Conservation (phyloP, 2,888 invertebrate genomes). For the Lumbricus terrestris region DNA sequence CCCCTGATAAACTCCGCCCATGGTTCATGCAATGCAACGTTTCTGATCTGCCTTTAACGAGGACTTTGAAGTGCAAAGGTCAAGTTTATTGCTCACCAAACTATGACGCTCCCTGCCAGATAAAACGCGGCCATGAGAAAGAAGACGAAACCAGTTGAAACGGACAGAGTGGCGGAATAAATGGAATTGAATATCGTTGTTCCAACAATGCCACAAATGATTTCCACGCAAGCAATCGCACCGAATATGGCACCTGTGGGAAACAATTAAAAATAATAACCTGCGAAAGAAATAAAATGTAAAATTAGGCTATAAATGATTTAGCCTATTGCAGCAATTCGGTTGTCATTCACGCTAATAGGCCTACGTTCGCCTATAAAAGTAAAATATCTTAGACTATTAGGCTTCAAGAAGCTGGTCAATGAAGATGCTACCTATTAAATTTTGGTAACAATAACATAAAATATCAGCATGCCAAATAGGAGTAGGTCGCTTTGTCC, state of each 20-base stretch:
- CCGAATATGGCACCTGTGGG: slow-evolving; percentile 31
- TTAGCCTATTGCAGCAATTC: neutral
- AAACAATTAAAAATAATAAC: neutral
- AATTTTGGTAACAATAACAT: too few relatives aligned
- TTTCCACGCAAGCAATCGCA: slow-evolving; percentile 27
- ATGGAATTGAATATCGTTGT: slow-evolving; percentile 28
- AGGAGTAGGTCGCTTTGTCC: too few relatives aligned
- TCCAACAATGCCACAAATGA: slow-evolving; percentile 26
- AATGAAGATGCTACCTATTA: too few relatives aligned
- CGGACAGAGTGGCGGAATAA: slow-evolving; percentile 27
- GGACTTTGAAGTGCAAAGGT: neutral
- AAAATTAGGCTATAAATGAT: neutral
- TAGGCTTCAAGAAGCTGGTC: too few relatives aligned
- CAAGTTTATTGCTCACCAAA: slow-evolving; percentile 20
- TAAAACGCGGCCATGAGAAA: slow-evolving; percentile 28
- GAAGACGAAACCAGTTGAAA: slow-evolving; percentile 30
- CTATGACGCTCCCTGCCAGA: neutral
- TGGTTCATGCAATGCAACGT: too few relatives aligned
- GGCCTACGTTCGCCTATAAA: neutral
- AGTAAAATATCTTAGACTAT: too few relatives aligned
- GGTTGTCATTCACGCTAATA: neutral
- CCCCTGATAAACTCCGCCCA: too few relatives aligned
- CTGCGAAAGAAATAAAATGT: neutral
- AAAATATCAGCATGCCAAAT: too few relatives aligned
- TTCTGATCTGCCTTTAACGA: too few relatives aligned